phyloP scores from a whole-genome alignment of 2,797 vertebrate genomes.

The Anolis apletophallus region DNA sequence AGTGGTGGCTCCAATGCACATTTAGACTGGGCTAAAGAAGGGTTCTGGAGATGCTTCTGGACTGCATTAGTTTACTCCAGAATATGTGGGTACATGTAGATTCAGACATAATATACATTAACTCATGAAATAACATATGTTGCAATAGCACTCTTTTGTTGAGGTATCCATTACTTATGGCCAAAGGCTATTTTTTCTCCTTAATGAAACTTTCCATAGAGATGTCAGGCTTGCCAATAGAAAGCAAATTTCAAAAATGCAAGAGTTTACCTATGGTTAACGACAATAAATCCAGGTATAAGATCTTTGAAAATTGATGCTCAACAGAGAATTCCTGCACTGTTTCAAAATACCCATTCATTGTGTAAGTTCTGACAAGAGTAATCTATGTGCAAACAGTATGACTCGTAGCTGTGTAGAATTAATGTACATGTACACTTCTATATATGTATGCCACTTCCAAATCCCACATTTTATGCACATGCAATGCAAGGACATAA shows the following conservation, averaged over 20 bases:
- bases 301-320: neutral
- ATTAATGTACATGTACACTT: neutral
- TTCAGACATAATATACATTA: too few species aligned
- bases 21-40: too few species aligned
- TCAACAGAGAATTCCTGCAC: neutral
- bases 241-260: neutral
- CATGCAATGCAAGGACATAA: neutral
- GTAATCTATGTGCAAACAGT: neutral
- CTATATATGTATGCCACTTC: neutral
- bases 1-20: too few species aligned
- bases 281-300: neutral
- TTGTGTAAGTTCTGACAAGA: neutral
- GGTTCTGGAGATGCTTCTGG: too few species aligned
- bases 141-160: too few species aligned
- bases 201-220: neutral
- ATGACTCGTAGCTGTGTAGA: neutral
- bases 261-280: neutral
- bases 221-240: neutral
- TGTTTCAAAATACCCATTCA: neutral
- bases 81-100: too few species aligned
- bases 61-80: too few species aligned
- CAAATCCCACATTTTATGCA: neutral
- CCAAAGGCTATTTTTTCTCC: too few species aligned
- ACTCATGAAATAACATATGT: too few species aligned
- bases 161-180: too few species aligned